A percentile compares a stretch with the other conserved stretches of the same genome.
Evolutionary conservation across 2,888 invertebrate species (phyloP).

Genomic region (Polylopha cassiicola): DNA sequence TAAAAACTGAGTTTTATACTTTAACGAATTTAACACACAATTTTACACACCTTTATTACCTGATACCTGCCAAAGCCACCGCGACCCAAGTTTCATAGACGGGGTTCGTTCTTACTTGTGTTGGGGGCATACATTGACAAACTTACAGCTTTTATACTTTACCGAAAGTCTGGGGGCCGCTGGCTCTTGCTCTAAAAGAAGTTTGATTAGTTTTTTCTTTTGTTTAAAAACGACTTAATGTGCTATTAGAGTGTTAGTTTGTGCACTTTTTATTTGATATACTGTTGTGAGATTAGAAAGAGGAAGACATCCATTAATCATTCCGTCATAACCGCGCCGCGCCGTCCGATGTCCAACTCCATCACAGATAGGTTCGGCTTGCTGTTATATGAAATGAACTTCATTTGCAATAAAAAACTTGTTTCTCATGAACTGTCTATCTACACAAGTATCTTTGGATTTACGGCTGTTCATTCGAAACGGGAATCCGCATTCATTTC

Average conservation of each 20-base stretch:
- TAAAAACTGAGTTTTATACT: too few relatives aligned
- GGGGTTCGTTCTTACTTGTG: too few relatives aligned
- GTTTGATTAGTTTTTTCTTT: conserved; percentile 2
- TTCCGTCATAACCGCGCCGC: conserved; percentile 24
- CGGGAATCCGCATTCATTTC: too few relatives aligned
- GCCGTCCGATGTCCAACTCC: conserved; percentile 26
- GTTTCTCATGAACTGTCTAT: conserved; percentile 4
- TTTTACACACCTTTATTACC: too few relatives aligned
- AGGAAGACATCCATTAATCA: conserved; percentile 41
- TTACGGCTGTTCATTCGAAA: too few relatives aligned
- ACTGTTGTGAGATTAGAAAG: conserved; percentile 33
- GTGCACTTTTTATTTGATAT: conserved; percentile 26
- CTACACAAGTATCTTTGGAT: background rate
- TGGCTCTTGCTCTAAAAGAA: too few relatives aligned
- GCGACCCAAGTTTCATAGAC: too few relatives aligned
- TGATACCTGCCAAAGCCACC: too few relatives aligned
- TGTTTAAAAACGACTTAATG: background rate
- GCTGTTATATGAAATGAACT: conserved; percentile 14
- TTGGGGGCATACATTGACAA: too few relatives aligned
- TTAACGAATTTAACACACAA: too few relatives aligned
- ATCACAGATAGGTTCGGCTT: conserved; percentile 23
- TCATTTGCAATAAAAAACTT: conserved; percentile 21
- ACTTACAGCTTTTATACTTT: too few relatives aligned
- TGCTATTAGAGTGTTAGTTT: conserved; percentile 11
- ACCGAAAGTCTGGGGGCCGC: too few relatives aligned